Base-by-base conservation (phyloP, 1,140 invertebrate species). In the Drosophila sproati region DNA sequence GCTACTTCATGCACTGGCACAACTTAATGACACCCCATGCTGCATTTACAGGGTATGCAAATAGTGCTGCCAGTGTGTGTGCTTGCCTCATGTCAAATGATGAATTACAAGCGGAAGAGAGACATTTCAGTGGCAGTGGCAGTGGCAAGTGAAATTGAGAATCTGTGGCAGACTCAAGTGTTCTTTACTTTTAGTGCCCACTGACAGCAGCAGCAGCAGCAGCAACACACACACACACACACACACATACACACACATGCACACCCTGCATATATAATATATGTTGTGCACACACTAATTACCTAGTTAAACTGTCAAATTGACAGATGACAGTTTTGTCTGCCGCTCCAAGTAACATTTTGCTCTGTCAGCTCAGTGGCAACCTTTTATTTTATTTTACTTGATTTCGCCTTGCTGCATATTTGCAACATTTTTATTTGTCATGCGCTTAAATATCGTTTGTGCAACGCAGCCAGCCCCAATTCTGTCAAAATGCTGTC, bases 261-360 rank as follows among this genome's bases (percentile, higher is more conserved):
- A 55, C 39, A 43, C 39, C 39, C 39, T 43, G 39, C n/a, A n/a
- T 43, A 20, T 20, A 20, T 20, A 5, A 41, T 39, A 31, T 63
- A 63, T 51, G 54, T 51, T 48, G 43, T 43, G 51, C 57, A 70
- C 82, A 87, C 78, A 83, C 85, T 89, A 89, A 89, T 90, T 90
- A 89, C 86, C 86, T 89, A 89, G 89, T 91, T 91, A 91, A 91
- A 87, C 89, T 91, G 89, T 91, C 89, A 91, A 82, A 91, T 91
- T 91, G 89, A 91, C 89, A 91, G 89, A 91, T 91, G 89, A 91
- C 86, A 89, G 86, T 86, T 90, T 86, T 82, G 87, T 83, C 77
- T 75, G 83, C 55, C 56, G 52, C 45, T 76, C 66, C 66, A 86
- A 90, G 80, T 83, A 90, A 91, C 80, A 90, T 78, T 88, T 91